These are phyloP conservation scores for Haliclystus octoradiatus DNA, from an alignment of 30 jellyfish, hydroid and myxozoan species.

Conservation along the genomic window DNA sequence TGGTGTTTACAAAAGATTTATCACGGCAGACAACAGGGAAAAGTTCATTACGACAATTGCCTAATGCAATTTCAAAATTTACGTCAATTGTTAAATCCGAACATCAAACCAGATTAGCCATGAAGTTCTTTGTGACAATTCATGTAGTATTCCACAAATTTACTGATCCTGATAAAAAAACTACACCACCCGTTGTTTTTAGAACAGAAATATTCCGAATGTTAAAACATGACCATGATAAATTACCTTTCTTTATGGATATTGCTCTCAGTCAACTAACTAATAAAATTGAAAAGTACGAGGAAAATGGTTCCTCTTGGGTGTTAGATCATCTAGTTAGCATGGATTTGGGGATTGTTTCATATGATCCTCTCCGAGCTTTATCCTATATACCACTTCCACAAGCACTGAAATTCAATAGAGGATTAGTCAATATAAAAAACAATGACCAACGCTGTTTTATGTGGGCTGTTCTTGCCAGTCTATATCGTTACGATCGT, in stretches of 20 bases:
- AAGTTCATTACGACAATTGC: not conserved
- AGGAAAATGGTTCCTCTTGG: not conserved
- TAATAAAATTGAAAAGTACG: not conserved
- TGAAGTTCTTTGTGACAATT: not conserved
- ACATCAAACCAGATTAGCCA: not conserved
- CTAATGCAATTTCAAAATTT: not conserved
- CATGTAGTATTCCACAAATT: not conserved
- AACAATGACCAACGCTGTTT: not conserved
- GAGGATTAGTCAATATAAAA: not conserved
- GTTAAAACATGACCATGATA: not conserved
- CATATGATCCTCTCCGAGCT: not conserved
- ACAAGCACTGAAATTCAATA: not conserved
- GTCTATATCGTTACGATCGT: not conserved
- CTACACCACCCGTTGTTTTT: not conserved
- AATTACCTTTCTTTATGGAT: not conserved
- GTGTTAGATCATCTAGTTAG: not conserved
- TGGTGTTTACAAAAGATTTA: not conserved
- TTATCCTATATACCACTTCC: not conserved
- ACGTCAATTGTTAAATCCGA: not conserved
- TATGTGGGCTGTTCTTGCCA: not conserved
- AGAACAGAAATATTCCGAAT: not conserved
- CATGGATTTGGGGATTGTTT: not conserved
- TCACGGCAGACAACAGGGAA: not conserved
- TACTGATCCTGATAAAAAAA: not conserved
- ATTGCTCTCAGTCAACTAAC: not conserved